phyloP scores from a whole-genome alignment of 2,888 invertebrate species.

The Arctia plantaginis region DNA sequence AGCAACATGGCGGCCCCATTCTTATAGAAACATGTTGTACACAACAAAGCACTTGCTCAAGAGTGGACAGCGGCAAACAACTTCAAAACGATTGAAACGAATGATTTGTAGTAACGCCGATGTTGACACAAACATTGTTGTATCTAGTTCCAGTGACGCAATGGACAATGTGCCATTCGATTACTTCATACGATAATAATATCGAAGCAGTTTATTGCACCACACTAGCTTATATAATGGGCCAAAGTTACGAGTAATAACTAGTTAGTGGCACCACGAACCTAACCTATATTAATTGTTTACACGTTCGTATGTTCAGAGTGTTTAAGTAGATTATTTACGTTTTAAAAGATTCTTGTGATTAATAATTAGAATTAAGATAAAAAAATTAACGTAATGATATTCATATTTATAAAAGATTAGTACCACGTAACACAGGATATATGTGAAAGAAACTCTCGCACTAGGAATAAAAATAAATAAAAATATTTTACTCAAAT shows the following conservation, averaged over 20 bases:
- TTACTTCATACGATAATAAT: background rate
- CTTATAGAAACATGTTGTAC: background rate
- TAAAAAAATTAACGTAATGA: too few relatives aligned
- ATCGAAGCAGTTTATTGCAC: background rate
- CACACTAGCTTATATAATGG: background rate
- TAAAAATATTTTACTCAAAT: too few relatives aligned
- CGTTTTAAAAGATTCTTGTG: too few relatives aligned
- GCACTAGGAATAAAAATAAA: too few relatives aligned
- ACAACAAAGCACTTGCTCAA: background rate
- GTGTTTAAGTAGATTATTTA: background rate
- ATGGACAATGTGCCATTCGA: conserved; percentile 7
- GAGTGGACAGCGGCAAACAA: background rate
- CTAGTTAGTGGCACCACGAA: background rate
- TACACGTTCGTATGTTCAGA: background rate
- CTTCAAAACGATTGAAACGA: conserved; percentile 9
- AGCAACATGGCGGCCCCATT: background rate
- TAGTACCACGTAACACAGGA: too few relatives aligned
- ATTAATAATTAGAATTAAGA: too few relatives aligned
- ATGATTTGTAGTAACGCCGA: background rate
- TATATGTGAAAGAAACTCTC: too few relatives aligned
- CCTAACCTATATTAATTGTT: background rate
- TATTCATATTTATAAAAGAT: too few relatives aligned
- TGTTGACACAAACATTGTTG: conserved; percentile 9
- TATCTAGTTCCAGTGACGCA: background rate
- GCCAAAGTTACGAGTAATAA: background rate